Conservation (phyloP, 2,797 vertebrate genomes). For the Oryzias dopingdopingensis region DNA sequence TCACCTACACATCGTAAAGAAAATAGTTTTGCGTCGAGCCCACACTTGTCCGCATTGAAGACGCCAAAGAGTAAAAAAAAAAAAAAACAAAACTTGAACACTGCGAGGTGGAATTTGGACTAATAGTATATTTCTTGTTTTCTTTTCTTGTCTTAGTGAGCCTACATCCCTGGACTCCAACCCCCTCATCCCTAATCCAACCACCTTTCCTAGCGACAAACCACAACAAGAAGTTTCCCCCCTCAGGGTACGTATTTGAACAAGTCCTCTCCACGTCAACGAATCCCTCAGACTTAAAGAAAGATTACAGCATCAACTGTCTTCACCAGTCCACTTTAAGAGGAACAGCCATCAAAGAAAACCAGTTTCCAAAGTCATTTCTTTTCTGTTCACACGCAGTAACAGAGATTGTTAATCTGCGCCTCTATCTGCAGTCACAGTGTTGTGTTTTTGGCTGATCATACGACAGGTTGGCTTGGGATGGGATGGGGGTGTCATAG, state of each 20-base stretch:
- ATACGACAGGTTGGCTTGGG: conserved; percentile 18
- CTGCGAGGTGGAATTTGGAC: conserved; percentile 24
- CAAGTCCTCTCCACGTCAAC: conserved; percentile 41
- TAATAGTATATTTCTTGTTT: conserved; percentile 40
- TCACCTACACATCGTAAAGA: conserved; percentile 56
- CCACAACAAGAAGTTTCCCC: conserved; percentile 66
- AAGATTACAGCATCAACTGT: conserved; percentile 31
- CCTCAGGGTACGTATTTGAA: conserved; percentile 70
- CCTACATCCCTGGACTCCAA: conserved; percentile 59
- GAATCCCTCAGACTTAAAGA: conserved; percentile 41
- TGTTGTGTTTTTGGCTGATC: conserved; percentile 48
- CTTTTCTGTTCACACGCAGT: too few species aligned
- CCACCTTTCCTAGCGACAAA: conserved; percentile 47
- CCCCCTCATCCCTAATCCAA: conserved; percentile 25
- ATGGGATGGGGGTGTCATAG: conserved; percentile 47
- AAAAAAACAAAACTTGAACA: conserved; percentile 1
- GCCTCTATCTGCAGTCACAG: conserved; percentile 20
- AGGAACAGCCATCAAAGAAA: conserved; percentile 13
- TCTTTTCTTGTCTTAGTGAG: conserved; percentile 57
- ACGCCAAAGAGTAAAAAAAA: conserved; percentile 16
- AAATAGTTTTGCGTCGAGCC: conserved; percentile 64
- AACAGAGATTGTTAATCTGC: too few species aligned
- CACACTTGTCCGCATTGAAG: conserved; percentile 53
- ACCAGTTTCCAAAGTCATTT: too few species aligned
- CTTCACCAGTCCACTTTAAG: conserved; percentile 28